phyloP scores from a whole-genome alignment of 2,888 invertebrate species.

The Ophion slaviceki region DNA sequence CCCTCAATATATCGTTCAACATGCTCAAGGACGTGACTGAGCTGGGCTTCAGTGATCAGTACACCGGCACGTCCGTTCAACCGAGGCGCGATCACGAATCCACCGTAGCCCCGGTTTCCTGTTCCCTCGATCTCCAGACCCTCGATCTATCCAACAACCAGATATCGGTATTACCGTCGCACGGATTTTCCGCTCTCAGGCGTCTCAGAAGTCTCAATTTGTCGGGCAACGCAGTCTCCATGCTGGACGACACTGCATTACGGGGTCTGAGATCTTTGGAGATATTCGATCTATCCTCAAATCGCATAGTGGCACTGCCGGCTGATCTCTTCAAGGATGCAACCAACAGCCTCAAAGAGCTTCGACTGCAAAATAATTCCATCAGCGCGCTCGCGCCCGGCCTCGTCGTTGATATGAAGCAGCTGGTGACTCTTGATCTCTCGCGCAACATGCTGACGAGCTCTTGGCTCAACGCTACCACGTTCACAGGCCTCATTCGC shows the following conservation, averaged over 20 bases:
- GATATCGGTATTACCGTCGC: slow-evolving; percentile 92
- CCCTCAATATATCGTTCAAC: slow-evolving; percentile 94
- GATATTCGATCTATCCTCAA: slow-evolving; percentile 94
- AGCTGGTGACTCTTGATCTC: slow-evolving; percentile 93
- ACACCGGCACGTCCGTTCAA: slow-evolving; percentile 83
- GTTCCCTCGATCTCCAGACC: slow-evolving; percentile 92
- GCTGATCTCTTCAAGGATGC: slow-evolving; percentile 93
- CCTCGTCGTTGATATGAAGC: slow-evolving; percentile 93
- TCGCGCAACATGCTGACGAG: slow-evolving; percentile 94
- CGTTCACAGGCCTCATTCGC: slow-evolving; percentile 94
- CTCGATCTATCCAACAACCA: slow-evolving; percentile 94
- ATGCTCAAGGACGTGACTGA: slow-evolving; percentile 94
- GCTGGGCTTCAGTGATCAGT: slow-evolving; percentile 92
- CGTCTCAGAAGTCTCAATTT: slow-evolving; percentile 92
- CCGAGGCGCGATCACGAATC: slow-evolving; percentile 71
- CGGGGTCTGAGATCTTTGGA: slow-evolving; percentile 92
- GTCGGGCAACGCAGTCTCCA: slow-evolving; percentile 94
- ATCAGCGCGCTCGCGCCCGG: slow-evolving; percentile 93
- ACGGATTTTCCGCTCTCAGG: slow-evolving; percentile 92
- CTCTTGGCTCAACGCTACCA: slow-evolving; percentile 93
- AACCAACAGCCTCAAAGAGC: slow-evolving; percentile 92
- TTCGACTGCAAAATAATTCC: slow-evolving; percentile 96
- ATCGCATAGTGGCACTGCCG: slow-evolving; percentile 94
- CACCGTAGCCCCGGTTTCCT: slow-evolving; percentile 82
- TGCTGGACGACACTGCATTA: slow-evolving; percentile 93